Conservation (phyloP, 1,140 invertebrate species). For the Melitaea cinxia region DNA sequence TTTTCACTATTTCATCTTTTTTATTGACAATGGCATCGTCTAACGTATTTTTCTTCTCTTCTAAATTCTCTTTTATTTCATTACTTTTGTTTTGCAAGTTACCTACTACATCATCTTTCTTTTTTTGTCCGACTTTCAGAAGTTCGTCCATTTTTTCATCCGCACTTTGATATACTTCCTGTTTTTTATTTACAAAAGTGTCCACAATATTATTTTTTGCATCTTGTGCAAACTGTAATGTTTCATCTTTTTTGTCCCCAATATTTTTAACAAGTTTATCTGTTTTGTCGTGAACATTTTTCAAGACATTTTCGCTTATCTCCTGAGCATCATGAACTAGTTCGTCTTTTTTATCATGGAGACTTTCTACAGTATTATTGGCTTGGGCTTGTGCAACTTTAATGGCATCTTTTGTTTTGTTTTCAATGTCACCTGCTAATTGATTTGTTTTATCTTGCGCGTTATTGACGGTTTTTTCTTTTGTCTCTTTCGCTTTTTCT, state of each 20-base stretch:
- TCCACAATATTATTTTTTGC: slow-evolving; percentile 48
- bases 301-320: slow-evolving; percentile 11
- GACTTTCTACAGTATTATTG: slow-evolving; percentile 30
- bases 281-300: slow-evolving; percentile 18
- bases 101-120: slow-evolving; percentile 18
- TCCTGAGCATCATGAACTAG: slow-evolving; percentile 13
- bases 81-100: slow-evolving; percentile 27
- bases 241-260: slow-evolving; percentile 30
- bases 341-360: slow-evolving; percentile 42
- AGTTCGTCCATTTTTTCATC: slow-evolving; percentile 29
- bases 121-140: slow-evolving; percentile 24
- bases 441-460: slow-evolving; percentile 23
- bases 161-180: slow-evolving; percentile 34
- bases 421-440: slow-evolving; percentile 14
- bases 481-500: slow-evolving; percentile 30
- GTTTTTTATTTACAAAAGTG: slow-evolving; percentile 40
- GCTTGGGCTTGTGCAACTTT: slow-evolving; percentile 32
- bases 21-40: slow-evolving; percentile 37
- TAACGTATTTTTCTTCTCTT: slow-evolving; percentile 45
- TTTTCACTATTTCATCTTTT: slow-evolving; percentile 44
- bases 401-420: slow-evolving; percentile 21
- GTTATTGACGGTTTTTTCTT: slow-evolving; percentile 24
- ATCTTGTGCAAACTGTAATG: slow-evolving; percentile 30
- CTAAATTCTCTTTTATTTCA: slow-evolving; percentile 28
- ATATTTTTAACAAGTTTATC: slow-evolving; percentile 13